Evolutionary conservation across 2,113 vertebrate species (phyloP).

Genomic region (Odobenus rosmarus): DNA sequence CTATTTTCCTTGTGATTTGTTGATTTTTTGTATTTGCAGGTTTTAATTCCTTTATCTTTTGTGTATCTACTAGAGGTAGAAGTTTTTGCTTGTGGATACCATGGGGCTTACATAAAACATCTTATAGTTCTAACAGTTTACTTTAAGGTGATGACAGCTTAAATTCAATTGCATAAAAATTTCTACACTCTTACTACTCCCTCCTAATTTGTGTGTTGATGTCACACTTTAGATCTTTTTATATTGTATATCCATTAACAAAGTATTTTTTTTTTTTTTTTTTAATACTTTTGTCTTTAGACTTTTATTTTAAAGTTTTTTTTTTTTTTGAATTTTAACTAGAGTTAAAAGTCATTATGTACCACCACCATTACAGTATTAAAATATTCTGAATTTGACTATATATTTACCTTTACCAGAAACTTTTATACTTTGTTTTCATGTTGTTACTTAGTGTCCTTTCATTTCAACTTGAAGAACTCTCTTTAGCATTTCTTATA

Average conservation of each 20-base stretch:
- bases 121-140: background rate
- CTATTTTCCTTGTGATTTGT: background rate
- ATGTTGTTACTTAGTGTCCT: background rate
- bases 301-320: background rate
- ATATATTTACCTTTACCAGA: background rate
- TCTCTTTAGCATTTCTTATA: background rate
- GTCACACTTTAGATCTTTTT: background rate
- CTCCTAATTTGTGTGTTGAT: background rate
- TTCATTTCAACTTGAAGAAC: background rate
- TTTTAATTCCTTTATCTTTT: background rate
- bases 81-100: background rate
- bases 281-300: background rate
- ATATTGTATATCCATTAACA: background rate
- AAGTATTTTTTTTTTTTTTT: too few species aligned
- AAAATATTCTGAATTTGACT: background rate
- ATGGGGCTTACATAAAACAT: background rate
- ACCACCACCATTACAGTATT: background rate
- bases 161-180: background rate
- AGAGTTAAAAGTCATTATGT: background rate
- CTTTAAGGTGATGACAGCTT: background rate
- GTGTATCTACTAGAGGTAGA: background rate
- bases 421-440: background rate
- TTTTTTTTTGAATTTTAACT: background rate
- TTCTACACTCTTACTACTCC: background rate
- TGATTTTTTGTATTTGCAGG: background rate